Percentiles rank a stretch among this genome's conserved stretches.
phyloP scores from a whole-genome alignment of 2,797 vertebrate genomes.

The Rhinogobio ventralis region DNA sequence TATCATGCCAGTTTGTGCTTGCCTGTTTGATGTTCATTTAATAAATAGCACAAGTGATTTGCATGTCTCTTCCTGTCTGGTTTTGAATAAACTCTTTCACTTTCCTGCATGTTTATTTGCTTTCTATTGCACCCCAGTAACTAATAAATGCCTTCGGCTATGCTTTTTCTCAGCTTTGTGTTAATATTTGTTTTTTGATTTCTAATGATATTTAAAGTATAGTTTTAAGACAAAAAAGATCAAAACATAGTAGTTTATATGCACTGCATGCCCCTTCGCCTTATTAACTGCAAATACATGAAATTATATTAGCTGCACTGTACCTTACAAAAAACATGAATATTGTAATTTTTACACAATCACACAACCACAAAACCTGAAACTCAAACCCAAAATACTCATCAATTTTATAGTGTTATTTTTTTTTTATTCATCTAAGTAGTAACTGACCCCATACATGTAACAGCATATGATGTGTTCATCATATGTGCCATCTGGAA shows the following conservation, averaged over 20 bases:
- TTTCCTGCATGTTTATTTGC: slow-evolving; percentile 41
- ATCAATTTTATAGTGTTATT: slow-evolving; percentile 15
- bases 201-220: not conserved
- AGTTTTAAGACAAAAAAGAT: not conserved
- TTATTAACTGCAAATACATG: not conserved
- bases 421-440: slow-evolving; percentile 27
- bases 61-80: slow-evolving; percentile 71
- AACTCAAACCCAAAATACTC: slow-evolving; percentile 32
- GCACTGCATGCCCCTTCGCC: not conserved
- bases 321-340: not conserved
- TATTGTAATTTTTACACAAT: slow-evolving; percentile 11
- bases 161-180: slow-evolving; percentile 28
- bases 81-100: slow-evolving; percentile 43
- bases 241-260: not conserved
- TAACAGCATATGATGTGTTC: slow-evolving; percentile 60
- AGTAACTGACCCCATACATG: slow-evolving; percentile 48
- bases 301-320: not conserved
- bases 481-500: slow-evolving; percentile 67
- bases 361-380: not conserved
- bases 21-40: slow-evolving; percentile 64
- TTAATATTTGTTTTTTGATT: not conserved
- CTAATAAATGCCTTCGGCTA: slow-evolving; percentile 32
- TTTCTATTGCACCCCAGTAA: slow-evolving; percentile 32
- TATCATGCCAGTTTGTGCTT: slow-evolving; percentile 51
- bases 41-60: slow-evolving; percentile 70